Percentiles rank a stretch among this genome's conserved stretches.
These are phyloP conservation scores for Arothron firmamentum DNA, from an alignment of 2,113 vertebrate genomes.

Conservation along the genomic window DNA sequence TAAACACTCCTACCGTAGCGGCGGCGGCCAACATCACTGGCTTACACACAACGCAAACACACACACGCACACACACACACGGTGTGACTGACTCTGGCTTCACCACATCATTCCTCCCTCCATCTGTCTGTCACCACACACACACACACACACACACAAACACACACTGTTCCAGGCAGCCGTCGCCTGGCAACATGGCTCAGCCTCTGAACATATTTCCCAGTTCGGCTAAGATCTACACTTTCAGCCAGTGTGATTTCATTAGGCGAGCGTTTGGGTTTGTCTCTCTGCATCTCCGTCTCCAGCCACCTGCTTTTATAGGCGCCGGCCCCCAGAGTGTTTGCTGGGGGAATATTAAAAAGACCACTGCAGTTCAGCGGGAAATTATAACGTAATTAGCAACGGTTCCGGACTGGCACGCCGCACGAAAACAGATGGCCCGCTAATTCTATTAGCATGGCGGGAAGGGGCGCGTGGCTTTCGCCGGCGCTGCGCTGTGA, in stretches of 20 bases:
- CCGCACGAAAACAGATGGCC: constrained; percentile 77
- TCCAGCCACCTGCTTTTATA: constrained; percentile 73
- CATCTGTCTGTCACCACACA: constrained; percentile 65
- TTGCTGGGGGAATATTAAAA: constrained; percentile 77
- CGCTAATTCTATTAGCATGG: constrained; percentile 77
- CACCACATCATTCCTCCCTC: constrained; percentile 60
- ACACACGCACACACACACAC: constrained; percentile 13
- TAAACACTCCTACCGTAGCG: constrained; percentile 47
- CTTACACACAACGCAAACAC: constrained; percentile 23
- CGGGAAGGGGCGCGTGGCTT: constrained; percentile 68
- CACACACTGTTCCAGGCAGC: constrained; percentile 64
- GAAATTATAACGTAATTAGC: constrained; percentile 83
- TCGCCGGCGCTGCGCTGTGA: constrained; percentile 56
- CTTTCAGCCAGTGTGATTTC: constrained; percentile 71
- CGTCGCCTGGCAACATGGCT: constrained; percentile 79
- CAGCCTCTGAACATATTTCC: constrained; percentile 75
- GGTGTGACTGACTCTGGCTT: constrained; percentile 52
- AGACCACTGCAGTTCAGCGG: constrained; percentile 69
- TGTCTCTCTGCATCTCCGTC: constrained; percentile 62
- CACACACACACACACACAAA: constrained; percentile 33
- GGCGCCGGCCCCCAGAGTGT: constrained; percentile 68
- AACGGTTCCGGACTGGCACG: constrained; percentile 75
- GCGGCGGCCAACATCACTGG: background rate
- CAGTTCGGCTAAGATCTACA: constrained; percentile 70
- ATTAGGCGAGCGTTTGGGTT: constrained; percentile 66